phyloP scores from a whole-genome alignment of 2,113 vertebrate genomes.

The Melanerpes aurifrons region DNA sequence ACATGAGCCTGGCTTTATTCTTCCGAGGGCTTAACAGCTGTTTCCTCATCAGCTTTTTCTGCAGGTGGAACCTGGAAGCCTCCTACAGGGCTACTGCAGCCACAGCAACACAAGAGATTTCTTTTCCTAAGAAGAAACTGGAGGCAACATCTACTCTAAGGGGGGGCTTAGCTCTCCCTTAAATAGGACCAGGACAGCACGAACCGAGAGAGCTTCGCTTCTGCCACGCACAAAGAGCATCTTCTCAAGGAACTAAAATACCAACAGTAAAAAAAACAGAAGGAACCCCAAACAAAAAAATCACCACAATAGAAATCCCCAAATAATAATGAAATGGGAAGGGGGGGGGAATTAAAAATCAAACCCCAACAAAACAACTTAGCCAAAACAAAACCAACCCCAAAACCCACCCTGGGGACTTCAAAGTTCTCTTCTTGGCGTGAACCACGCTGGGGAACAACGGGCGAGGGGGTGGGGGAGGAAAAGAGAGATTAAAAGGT shows the following conservation, averaged over 20 bases:
- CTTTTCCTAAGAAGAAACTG: constrained; percentile 39
- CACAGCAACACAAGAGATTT: constrained; percentile 20
- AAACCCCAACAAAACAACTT: no score
- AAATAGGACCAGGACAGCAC: constrained; percentile 75
- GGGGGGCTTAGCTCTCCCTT: constrained; percentile 74
- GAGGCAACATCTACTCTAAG: constrained; percentile 57
- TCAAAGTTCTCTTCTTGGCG: constrained; percentile 30
- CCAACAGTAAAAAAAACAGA: neutral
- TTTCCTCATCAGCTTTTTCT: neutral
- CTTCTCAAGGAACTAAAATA: constrained; percentile 66
- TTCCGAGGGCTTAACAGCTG: constrained; percentile 19
- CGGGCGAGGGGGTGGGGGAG: no score
- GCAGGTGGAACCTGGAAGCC: constrained; percentile 31
- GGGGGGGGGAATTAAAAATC: neutral
- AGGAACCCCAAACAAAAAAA: neutral
- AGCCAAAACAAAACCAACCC: no score
- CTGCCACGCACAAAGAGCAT: constrained; percentile 50
- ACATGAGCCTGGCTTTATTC: constrained; percentile 11
- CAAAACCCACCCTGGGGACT: neutral
- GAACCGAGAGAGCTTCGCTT: constrained; percentile 57
- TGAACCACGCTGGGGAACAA: constrained; percentile 9
- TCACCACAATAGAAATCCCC: constrained; percentile 73
- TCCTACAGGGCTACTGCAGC: constrained; percentile 33
- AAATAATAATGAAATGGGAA: constrained; percentile 54
- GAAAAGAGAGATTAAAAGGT: neutral